Conservation (phyloP, 2,113 vertebrate genomes). For the Bubalus kerabau region DNA sequence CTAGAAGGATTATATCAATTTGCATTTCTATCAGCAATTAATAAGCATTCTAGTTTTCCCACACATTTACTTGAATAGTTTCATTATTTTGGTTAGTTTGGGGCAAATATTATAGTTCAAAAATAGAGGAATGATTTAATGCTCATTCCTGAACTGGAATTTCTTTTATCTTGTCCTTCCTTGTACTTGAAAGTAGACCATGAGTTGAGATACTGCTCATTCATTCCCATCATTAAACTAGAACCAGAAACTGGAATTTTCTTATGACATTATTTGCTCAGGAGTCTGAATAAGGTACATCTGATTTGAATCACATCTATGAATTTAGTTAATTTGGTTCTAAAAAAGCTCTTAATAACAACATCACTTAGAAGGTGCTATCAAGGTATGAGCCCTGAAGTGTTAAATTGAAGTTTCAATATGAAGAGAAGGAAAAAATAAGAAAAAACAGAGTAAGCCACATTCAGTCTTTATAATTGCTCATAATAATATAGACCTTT, state of each 20-base stretch:
- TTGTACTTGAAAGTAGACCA: background rate
- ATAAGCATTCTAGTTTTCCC: background rate
- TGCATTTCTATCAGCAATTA: background rate
- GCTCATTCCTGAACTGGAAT: background rate
- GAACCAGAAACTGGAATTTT: background rate
- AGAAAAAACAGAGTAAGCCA: background rate
- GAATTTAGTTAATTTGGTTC: conserved; percentile 46
- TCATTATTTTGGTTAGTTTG: background rate
- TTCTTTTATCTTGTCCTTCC: background rate
- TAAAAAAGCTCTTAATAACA: conserved; percentile 55
- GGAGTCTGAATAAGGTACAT: background rate
- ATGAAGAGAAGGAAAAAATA: conserved; percentile 7
- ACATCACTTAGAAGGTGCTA: conserved; percentile 17
- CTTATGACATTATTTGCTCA: background rate
- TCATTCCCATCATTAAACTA: background rate
- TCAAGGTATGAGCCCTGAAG: conserved; percentile 19
- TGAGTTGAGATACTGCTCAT: background rate
- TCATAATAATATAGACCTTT: background rate
- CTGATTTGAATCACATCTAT: conserved; percentile 10
- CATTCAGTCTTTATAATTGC: background rate
- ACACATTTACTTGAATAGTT: background rate
- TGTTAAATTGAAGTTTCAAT: conserved; percentile 39
- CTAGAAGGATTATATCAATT: conserved; percentile 9
- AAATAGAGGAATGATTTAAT: background rate
- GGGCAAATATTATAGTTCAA: background rate